These are phyloP conservation scores for Heliconius eleuchia DNA, from an alignment of 1,140 invertebrate genomes.

Conservation along the genomic window DNA sequence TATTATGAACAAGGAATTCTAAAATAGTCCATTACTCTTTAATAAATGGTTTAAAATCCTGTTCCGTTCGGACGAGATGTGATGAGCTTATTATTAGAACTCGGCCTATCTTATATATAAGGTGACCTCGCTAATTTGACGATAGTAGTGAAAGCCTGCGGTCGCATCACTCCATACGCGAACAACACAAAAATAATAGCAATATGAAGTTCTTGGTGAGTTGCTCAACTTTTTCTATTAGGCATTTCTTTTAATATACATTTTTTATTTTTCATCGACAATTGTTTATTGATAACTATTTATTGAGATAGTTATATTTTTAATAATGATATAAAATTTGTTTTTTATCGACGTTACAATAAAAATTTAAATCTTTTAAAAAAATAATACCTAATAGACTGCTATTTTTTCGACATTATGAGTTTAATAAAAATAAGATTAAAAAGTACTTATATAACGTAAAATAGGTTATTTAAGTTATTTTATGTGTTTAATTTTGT, in stretches of 20 bases:
- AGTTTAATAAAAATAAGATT: no score
- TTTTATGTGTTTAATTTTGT: no score
- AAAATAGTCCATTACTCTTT: slow-evolving; percentile 29
- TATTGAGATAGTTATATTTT: not conserved
- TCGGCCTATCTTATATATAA: slow-evolving; percentile 39
- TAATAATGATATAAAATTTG: no score
- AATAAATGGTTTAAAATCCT: slow-evolving; percentile 35
- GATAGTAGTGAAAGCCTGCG: slow-evolving; percentile 31
- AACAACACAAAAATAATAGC: slow-evolving; percentile 16
- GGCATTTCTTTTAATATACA: not conserved
- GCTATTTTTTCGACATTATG: no score
- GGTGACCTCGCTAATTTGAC: not conserved
- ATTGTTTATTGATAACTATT: not conserved
- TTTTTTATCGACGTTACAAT: no score
- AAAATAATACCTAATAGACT: no score
- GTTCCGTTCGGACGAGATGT: slow-evolving; percentile 29
- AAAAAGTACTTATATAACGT: no score
- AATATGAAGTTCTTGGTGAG: slow-evolving; percentile 46
- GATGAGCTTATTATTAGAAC: slow-evolving; percentile 34
- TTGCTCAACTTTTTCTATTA: slow-evolving; percentile 22
- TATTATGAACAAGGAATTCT: not conserved
- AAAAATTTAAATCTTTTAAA: not conserved
- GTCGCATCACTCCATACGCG: not conserved
- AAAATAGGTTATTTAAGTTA: no score
- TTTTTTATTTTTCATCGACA: not conserved